These are phyloP conservation scores for Calliopsis andreniformis DNA, from an alignment of 1,140 invertebrate species.

Conservation along the genomic window DNA sequence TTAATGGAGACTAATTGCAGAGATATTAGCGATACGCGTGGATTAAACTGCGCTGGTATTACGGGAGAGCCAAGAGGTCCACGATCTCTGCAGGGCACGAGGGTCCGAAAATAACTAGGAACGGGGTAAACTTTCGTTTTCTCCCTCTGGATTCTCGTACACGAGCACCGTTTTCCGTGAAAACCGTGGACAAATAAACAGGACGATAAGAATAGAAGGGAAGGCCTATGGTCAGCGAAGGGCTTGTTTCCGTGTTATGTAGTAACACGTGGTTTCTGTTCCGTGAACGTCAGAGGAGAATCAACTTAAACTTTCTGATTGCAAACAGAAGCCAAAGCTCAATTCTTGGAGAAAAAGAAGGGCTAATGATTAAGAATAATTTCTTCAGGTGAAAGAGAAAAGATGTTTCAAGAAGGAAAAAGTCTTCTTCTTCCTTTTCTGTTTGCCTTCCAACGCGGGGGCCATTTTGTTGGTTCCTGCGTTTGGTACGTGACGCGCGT, in stretches of 20 bases:
- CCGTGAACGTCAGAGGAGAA: neutral
- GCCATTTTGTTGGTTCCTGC: constrained; percentile 19
- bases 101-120: constrained; percentile 37
- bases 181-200: constrained; percentile 48
- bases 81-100: neutral
- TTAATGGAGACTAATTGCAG: neutral
- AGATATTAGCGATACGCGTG: neutral
- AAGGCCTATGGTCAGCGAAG: constrained; percentile 27
- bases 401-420: no score
- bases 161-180: constrained; percentile 16
- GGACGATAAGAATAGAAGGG: constrained; percentile 43
- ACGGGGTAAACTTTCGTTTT: constrained; percentile 38
- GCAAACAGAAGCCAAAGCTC: no score
- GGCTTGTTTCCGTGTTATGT: constrained; percentile 46
- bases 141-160: constrained; percentile 1
- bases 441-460: neutral
- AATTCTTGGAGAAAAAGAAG: neutral
- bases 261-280: constrained; percentile 42
- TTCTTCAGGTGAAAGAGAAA: no score
- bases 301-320: no score
- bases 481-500: constrained; percentile 64
- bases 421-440: neutral
- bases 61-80: constrained; percentile 2
- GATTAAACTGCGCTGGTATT: neutral
- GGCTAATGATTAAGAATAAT: no score